These are phyloP conservation scores for Esox lucius DNA, from an alignment of 2,797 vertebrate species.

Conservation along the genomic window DNA sequence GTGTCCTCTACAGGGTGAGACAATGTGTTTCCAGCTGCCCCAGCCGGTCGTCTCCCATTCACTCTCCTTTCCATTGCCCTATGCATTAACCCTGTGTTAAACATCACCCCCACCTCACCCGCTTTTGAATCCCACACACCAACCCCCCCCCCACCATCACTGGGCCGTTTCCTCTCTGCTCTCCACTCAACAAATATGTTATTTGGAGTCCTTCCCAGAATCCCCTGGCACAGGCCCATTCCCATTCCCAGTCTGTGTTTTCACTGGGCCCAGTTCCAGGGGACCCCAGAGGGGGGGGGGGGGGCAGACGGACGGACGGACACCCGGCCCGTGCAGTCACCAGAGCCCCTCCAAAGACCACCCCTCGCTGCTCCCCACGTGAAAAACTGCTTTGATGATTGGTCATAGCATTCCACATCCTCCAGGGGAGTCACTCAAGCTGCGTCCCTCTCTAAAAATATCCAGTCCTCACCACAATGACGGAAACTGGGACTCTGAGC, in stretches of 20 bases:
- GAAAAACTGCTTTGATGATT: slow-evolving; percentile 55
- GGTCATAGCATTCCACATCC: slow-evolving; percentile 47
- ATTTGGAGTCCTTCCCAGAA: slow-evolving; percentile 83
- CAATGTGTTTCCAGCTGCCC: slow-evolving; percentile 8
- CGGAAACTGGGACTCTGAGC: slow-evolving; percentile 62
- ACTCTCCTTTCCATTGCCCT: slow-evolving; percentile 12
- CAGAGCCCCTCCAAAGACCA: not conserved
- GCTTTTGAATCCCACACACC: not conserved
- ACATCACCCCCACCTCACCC: not conserved
- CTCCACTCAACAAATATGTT: slow-evolving; percentile 82
- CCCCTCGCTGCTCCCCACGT: slow-evolving; percentile 11
- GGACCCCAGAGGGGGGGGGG: slow-evolving; percentile 61
- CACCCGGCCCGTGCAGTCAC: not conserved
- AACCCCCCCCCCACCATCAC: slow-evolving; percentile 70
- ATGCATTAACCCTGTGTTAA: not conserved
- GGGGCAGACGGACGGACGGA: no score
- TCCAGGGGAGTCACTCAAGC: slow-evolving; percentile 44
- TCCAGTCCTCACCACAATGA: slow-evolving; percentile 56
- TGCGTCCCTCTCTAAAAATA: slow-evolving; percentile 58
- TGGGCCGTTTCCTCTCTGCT: slow-evolving; percentile 76
- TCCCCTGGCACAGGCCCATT: slow-evolving; percentile 70
- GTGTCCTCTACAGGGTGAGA: no score
- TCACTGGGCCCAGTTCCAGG: slow-evolving; percentile 72
- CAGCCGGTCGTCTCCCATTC: slow-evolving; percentile 28
- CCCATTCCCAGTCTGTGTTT: slow-evolving; percentile 70